A percentile compares a stretch with the other conserved stretches of the same genome.
Evolutionary conservation across 2,113 vertebrate genomes (phyloP).

Genomic region (Uropsilus gracilis): DNA sequence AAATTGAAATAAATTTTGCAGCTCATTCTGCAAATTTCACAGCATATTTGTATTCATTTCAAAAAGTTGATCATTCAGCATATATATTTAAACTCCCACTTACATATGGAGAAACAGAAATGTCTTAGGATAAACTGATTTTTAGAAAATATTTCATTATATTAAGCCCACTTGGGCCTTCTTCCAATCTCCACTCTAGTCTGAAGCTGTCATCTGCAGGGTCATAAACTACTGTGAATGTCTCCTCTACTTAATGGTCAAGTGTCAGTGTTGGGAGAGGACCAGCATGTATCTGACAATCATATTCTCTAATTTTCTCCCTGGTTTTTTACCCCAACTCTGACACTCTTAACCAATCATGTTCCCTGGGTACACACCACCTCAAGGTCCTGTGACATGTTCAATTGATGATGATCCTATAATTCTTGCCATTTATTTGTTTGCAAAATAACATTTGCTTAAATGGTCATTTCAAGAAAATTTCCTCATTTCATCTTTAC

Average conservation of each 20-base stretch:
- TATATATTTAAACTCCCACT: neutral
- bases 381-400: no score
- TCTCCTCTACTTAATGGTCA: neutral
- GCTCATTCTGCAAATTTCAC: neutral
- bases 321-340: neutral
- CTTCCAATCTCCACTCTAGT: neutral
- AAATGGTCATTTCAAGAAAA: neutral
- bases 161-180: neutral
- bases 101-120: neutral
- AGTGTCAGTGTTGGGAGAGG: neutral
- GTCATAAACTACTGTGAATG: neutral
- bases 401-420: no score
- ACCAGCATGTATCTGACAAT: accelerated
- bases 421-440: neutral
- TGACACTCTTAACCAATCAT: neutral
- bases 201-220: neutral
- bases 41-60: neutral
- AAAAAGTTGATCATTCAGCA: neutral
- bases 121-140: neutral
- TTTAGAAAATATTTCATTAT: neutral
- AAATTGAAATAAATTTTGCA: neutral
- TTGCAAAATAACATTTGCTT: neutral
- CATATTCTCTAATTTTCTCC: neutral
- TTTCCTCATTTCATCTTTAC: neutral
- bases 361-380: no score